Base-by-base conservation (phyloP, 2,113 vertebrate genomes). In the Cavia porcellus region DNA sequence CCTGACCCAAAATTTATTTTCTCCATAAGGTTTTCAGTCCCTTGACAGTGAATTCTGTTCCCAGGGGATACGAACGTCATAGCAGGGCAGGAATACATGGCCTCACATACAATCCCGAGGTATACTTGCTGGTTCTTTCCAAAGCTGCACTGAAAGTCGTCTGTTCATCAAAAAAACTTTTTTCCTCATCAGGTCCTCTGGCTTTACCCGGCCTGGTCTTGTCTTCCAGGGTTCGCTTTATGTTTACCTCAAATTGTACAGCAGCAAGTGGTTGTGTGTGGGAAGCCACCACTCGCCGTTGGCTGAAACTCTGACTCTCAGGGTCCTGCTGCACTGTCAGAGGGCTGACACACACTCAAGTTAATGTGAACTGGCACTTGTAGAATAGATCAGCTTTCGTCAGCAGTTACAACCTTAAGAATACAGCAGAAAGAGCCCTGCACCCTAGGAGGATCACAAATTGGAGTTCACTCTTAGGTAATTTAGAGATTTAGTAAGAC, bases 351-450 rank as follows among this genome's bases (percentile, higher is more conserved):
- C 11, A 72, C 82, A 7, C 59, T 81, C 52, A 70, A 80, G 88
- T 59, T 13, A 96, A 77, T 85, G 61, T 57, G 82, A 90, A 45
- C 82, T 95, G 93, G 90, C 25, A 52, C 52, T 80, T 89, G 32
- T 62, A 96, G 86, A 97, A 92, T 30, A 50, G 57, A 95, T 66
- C 14, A 79, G 52, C 80, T 88, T 96, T 61, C 95, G 32, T 88
- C 92, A 85, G 32, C 68, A 96, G 32, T 72, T 28, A 4, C 32
- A 57, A 85, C 92, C 96, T 97, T 89, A 93, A 94, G 89, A 96
- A 87, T 72, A 50, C 5, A 77, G 82, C 32, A 92, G 66, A 94
- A 66, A 52, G 88, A 86, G 25, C 28, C 47, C 6, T 32, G 47
- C 28, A 80, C 15, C 35, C 14, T 35, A 52, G 47, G 8, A 50